Base-by-base conservation (phyloP, 2,888 invertebrate species). In the Cheilosia scutellata region DNA sequence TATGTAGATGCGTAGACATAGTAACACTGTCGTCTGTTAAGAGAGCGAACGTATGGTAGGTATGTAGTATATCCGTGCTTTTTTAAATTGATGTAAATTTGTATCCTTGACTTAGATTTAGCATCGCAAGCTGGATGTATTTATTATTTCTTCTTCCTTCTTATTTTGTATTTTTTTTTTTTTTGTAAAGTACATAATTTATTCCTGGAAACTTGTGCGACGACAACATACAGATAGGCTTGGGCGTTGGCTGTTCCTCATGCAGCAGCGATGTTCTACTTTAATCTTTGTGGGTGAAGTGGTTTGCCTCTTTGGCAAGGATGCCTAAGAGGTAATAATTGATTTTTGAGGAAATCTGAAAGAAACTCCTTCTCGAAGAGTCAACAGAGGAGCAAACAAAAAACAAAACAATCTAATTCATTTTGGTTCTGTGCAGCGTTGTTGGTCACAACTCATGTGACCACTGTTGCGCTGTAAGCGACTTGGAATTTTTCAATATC, bases 91-190 rank as follows among this genome's bases (percentile, higher is more conserved):
- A 86, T 77, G 86, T 77, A 82, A 86, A 82, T 82, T 82, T 82
- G 72, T 82, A 86, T 86, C 86, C 86, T 86, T 86, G 86, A 82
- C 86, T 86, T 66, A 82, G 80, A 86, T 86, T 82, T 82, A 70
- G 74, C 79, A 60, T 80, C 70, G 47, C 74, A 66, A 71, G 82
- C 53, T 72, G 60, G 51, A 72, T 77, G 76, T 82, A 68, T 87
- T 77, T 87, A 74, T 87, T 86, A 72, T 86, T 77, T 66, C 57
- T 55, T 70, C 20, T 37, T 60, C 37, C 11, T 58, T 49, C 55
- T 82, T 62, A 47, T 62, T 62, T 37, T 31, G 51, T 13, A 20
- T 49, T 29, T 47, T 47, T 60, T 60, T 51, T 55, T 68, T 58
- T 72, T 47, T 60, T 60, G n/a, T 53, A 55, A 60, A 66, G 44